Percentiles rank a stretch among this genome's conserved stretches.
Evolutionary conservation across 2,797 vertebrate species (phyloP).

Genomic region (Coendou prehensilis): DNA sequence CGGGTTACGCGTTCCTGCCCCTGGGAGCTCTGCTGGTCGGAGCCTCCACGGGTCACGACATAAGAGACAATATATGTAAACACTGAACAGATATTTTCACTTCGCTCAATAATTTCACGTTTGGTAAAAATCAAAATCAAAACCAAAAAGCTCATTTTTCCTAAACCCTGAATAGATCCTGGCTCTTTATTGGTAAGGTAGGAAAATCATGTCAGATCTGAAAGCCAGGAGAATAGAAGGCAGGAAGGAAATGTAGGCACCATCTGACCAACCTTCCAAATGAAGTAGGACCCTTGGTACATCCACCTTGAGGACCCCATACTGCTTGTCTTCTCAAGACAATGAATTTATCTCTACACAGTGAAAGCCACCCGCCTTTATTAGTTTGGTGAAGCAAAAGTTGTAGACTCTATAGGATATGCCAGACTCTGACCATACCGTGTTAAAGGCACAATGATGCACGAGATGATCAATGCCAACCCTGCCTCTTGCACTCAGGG

Average conservation of each 20-base stretch:
- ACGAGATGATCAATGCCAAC: not conserved
- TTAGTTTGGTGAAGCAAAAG: not conserved
- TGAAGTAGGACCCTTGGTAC: not conserved
- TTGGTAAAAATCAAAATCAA: slow-evolving; percentile 16
- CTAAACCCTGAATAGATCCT: not conserved
- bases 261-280: not conserved
- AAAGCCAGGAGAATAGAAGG: not conserved
- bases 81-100: slow-evolving; percentile 12
- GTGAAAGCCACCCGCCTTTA: not conserved
- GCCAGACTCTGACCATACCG: not conserved
- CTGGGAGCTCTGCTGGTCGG: too few relatives aligned
- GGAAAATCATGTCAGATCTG: not conserved
- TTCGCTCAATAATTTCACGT: slow-evolving; percentile 34
- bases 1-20: too few relatives aligned
- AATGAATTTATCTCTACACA: not conserved
- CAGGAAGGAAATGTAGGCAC: not conserved
- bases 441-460: not conserved
- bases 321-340: not conserved
- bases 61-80: slow-evolving; percentile 17
- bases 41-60: too few relatives aligned
- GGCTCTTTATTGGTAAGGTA: not conserved
- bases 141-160: not conserved
- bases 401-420: not conserved
- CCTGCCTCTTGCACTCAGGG: not conserved
- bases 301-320: not conserved